Evolutionary conservation across 64 coral and sea anemone species (phyloP).

Genomic region (Platygyra sinensis): DNA sequence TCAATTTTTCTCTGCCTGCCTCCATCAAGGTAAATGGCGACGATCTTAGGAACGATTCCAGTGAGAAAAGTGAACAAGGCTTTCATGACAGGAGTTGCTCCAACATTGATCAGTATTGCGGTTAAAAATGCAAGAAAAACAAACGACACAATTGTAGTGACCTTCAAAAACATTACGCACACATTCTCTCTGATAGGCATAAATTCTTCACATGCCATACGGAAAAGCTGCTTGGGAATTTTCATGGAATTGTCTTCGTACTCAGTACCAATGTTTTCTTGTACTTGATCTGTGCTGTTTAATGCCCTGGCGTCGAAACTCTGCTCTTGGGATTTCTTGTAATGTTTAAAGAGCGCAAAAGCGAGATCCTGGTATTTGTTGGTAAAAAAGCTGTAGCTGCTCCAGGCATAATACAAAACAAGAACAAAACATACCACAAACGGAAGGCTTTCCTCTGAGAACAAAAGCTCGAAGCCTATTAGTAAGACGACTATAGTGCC

Average conservation of each 20-base stretch:
- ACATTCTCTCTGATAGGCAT: slow-evolving; percentile 4
- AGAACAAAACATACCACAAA: background rate
- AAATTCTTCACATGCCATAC: slow-evolving; percentile 11
- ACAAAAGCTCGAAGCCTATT: background rate
- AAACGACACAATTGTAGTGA: background rate
- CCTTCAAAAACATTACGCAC: background rate
- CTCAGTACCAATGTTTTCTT: background rate
- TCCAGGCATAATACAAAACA: background rate
- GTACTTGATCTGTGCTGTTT: background rate
- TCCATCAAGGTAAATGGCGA: background rate
- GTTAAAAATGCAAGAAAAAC: background rate
- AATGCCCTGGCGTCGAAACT: background rate
- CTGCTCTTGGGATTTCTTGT: background rate
- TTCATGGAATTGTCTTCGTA: background rate
- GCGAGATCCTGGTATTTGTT: slow-evolving; percentile 26
- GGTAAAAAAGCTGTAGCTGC: slow-evolving; percentile 19
- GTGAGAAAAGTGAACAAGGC: background rate
- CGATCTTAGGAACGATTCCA: background rate
- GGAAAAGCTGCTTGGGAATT: slow-evolving; percentile 18
- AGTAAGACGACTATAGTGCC: background rate
- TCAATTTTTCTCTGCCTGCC: background rate
- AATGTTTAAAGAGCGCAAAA: background rate
- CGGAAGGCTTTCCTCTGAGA: background rate
- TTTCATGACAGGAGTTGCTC: background rate
- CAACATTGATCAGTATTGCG: background rate